Conservation (phyloP, 2,888 invertebrate genomes). For the Phania funesta region DNA sequence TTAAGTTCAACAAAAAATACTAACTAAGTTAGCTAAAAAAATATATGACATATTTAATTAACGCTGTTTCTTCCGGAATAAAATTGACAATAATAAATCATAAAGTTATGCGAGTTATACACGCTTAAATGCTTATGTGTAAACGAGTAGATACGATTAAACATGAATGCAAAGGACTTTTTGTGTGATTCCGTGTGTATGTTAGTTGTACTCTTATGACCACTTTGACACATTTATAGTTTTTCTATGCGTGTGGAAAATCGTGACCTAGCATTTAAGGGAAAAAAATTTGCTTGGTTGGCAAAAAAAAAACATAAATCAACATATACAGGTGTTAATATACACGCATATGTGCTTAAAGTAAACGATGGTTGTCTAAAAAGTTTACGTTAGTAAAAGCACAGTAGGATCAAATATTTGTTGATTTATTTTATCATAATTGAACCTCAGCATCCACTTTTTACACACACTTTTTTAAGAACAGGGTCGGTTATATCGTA, state of each 20-base stretch:
- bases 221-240: not conserved
- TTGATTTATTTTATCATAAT: no score
- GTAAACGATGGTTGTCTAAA: not conserved
- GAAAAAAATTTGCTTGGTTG: slow-evolving; percentile 43
- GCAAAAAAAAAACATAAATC: not conserved
- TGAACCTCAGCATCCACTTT: no score
- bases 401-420: no score
- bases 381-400: not conserved
- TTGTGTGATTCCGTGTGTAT: not conserved
- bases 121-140: slow-evolving; percentile 20
- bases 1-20: not conserved
- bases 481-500: no score
- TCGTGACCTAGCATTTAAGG: slow-evolving; percentile 59
- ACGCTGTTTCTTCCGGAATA: slow-evolving; percentile 37
- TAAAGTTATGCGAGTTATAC: slow-evolving; percentile 43
- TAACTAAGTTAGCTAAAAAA: slow-evolving; percentile 32
- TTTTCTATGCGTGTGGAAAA: slow-evolving; percentile 6
- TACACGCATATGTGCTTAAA: not conserved
- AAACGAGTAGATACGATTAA: not conserved
- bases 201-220: not conserved
- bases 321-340: slow-evolving; percentile 51
- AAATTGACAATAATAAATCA: slow-evolving; percentile 13
- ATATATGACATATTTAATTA: slow-evolving; percentile 47
- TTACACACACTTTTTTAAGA: no score
- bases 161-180: not conserved